phyloP scores from a whole-genome alignment of 2,888 invertebrate genomes.

The Troglohyphantes excavatus region DNA sequence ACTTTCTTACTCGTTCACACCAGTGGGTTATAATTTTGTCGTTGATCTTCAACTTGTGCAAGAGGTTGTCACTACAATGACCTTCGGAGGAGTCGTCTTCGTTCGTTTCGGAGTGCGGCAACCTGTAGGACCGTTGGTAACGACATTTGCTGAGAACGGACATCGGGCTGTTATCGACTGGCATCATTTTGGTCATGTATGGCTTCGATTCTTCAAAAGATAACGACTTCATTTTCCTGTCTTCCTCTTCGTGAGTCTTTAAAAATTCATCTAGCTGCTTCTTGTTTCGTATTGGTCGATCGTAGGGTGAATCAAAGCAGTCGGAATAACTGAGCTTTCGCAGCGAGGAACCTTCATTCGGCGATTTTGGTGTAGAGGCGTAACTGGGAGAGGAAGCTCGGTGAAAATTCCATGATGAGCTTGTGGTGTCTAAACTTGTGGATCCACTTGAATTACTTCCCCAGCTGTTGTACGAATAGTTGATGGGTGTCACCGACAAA shows the following conservation, averaged over 20 bases:
- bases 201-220: constrained; percentile 63
- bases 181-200: constrained; percentile 36
- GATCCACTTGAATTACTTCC: constrained; percentile 33
- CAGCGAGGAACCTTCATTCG: background rate
- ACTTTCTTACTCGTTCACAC: constrained; percentile 88
- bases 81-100: constrained; percentile 74
- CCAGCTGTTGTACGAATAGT: constrained; percentile 67
- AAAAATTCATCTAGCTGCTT: constrained; percentile 74
- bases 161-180: constrained; percentile 69
- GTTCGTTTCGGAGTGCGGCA: constrained; percentile 63
- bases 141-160: constrained; percentile 62
- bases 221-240: constrained; percentile 68
- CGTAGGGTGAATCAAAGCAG: constrained; percentile 33
- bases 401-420: constrained; percentile 66
- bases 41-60: constrained; percentile 86
- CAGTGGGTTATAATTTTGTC: constrained; percentile 89
- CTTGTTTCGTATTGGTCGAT: constrained; percentile 55
- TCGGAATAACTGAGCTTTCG: constrained; percentile 45
- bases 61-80: constrained; percentile 56
- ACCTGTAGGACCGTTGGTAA: constrained; percentile 76
- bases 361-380: constrained; percentile 52
- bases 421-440: constrained; percentile 48
- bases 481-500: constrained; percentile 57
- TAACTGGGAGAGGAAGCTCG: constrained; percentile 38
- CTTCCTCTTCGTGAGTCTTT: constrained; percentile 69